Base-by-base conservation (phyloP, 1,140 invertebrate species). In the Paracyclopina nana region DNA sequence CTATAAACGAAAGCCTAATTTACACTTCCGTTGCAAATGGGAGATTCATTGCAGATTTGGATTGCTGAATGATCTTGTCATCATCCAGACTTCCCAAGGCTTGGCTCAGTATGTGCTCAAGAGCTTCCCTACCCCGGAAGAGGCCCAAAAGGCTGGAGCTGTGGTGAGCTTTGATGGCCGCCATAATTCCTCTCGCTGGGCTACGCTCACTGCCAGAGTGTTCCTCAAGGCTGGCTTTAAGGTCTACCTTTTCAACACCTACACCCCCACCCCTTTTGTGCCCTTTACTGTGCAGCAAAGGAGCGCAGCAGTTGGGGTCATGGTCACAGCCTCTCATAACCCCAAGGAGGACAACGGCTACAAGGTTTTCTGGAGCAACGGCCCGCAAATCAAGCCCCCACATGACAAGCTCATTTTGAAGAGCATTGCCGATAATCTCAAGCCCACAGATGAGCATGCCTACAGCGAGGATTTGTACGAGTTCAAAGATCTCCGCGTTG, bases 291-390 rank as follows among this genome's bases (percentile, higher is more conserved):
- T 91, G 4, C 62, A 67, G 11, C 67, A 75, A 53, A 76, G 75
- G 26, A 73, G 75, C 24, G 78, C 77, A 50, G 73, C 74, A 4
- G 79, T 76, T 45, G 91, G 91, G 4, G 72, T 96, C 6, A 91
- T 96, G 86, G 75, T 98, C 0, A 99, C 95, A 12, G 94, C 95
- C 0, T 97, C 91, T 0, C 94, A 99, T 58, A 99, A 99, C 70
- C 94, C 92, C 0, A 96, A 95, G 67, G 78, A 96, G 45, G 92
- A 99, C 62, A 99, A 99, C 67, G 95, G 95, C 4, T 98, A 97
- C 62, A 99, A 99, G 71, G 86, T 95, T 4, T 97, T 95, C 63
- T 92, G 88, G 80, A 67, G 68, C 18, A 95, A 96, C 66, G 87
- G 88, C 1, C 78, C 82, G n/a, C 92, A 79, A 65, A 96, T 99